A percentile compares a stretch with the other conserved stretches of the same genome.
These are phyloP conservation scores for Orientallactaga bullata DNA, from an alignment of 2,113 vertebrate genomes.

Conservation along the genomic window DNA sequence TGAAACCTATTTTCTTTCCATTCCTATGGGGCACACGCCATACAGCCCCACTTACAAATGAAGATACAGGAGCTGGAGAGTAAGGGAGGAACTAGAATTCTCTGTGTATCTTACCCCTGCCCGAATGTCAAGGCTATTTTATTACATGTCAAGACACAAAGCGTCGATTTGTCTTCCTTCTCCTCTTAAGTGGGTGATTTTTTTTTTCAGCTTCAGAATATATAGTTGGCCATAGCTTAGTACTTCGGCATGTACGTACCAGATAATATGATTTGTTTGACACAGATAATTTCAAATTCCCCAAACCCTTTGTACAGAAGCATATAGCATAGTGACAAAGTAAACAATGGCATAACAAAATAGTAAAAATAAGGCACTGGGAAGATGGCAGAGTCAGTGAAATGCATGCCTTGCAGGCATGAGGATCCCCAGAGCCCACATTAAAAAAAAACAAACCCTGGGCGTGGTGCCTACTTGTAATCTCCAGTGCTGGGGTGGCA, in stretches of 20 bases:
- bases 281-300: neutral
- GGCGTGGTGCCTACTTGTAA: no score
- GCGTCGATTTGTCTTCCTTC: neutral
- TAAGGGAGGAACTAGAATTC: neutral
- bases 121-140: neutral
- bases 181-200: neutral
- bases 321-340: neutral
- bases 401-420: no score
- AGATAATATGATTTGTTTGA: neutral
- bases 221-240: neutral
- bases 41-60: neutral
- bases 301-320: neutral
- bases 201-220: slow-evolving; percentile 11
- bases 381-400: no score
- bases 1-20: neutral
- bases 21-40: accelerated
- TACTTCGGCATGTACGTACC: neutral
- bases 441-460: no score
- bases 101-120: neutral
- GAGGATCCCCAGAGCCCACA: no score
- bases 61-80: neutral
- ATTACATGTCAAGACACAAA: neutral
- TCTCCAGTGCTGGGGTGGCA: no score
- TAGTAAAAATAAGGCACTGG: no score
- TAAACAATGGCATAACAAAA: neutral